Evolutionary conservation across 2,113 vertebrate genomes (phyloP).

Genomic region (Colius striatus): DNA sequence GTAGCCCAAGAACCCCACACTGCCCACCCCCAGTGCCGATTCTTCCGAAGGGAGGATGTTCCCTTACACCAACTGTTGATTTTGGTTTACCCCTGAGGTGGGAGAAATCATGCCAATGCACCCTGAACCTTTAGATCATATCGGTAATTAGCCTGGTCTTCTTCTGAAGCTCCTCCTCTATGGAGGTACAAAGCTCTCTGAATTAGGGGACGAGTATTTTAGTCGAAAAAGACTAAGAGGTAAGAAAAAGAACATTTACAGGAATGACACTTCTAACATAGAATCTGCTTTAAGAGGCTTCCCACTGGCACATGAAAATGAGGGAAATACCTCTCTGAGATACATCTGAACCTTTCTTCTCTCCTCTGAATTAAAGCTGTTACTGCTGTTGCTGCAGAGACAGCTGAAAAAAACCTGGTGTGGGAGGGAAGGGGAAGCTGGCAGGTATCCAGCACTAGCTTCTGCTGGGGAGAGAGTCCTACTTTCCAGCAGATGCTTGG

Average conservation of each 20-base stretch:
- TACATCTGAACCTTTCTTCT: background rate
- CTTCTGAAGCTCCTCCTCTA: background rate
- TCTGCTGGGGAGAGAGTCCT: conserved; percentile 7
- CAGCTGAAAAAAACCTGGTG: conserved; percentile 29
- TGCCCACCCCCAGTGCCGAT: background rate
- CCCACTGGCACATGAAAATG: background rate
- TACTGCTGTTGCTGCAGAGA: conserved; percentile 2
- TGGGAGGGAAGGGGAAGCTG: conserved; percentile 41
- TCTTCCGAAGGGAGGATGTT: background rate
- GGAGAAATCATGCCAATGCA: background rate
- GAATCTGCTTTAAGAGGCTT: background rate
- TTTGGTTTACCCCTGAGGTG: background rate
- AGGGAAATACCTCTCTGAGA: background rate
- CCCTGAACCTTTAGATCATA: background rate
- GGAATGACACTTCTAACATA: background rate
- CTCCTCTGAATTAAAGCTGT: background rate
- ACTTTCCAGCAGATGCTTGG: conserved; percentile 40
- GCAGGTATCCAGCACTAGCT: conserved; percentile 42
- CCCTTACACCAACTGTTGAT: background rate
- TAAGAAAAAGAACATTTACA: background rate
- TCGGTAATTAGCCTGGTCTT: background rate
- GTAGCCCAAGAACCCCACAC: background rate
- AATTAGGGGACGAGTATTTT: background rate
- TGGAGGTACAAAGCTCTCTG: background rate
- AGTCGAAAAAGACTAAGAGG: no score